A percentile compares a stretch with the other conserved stretches of the same genome.
Conservation (phyloP, 64 coral and sea anemone genomes). For the Porites lutea region DNA sequence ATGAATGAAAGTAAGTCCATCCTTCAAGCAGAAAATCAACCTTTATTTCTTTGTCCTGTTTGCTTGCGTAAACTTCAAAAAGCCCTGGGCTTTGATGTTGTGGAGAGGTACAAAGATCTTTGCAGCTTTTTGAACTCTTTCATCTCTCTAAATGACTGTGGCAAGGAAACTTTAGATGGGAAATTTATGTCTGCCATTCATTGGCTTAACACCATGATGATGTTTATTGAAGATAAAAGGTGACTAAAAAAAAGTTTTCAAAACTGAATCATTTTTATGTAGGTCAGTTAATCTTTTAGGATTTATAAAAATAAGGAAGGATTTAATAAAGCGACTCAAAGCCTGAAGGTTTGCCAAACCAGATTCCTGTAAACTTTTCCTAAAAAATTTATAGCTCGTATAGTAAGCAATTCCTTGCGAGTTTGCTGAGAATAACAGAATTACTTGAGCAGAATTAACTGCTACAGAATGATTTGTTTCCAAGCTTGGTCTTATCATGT, state of each 20-base stretch:
- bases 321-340: no score
- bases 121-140: constrained; percentile 13
- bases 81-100: constrained; percentile 71
- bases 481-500: no score
- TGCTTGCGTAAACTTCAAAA: constrained; percentile 95
- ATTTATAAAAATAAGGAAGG: no score
- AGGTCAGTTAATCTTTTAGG: no score
- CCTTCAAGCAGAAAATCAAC: constrained; percentile 84
- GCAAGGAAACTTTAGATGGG: not conserved
- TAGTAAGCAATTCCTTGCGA: no score
- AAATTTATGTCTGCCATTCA: not conserved
- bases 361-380: no score
- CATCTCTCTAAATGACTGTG: not conserved
- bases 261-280: not conserved
- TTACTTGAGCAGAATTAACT: no score
- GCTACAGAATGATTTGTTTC: no score
- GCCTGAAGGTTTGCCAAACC: no score
- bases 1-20: constrained; percentile 92
- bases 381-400: no score
- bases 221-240: constrained; percentile 8
- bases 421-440: no score
- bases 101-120: constrained; percentile 50
- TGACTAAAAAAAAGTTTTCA: no score
- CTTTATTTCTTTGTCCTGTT: constrained; percentile 86
- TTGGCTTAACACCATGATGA: constrained; percentile 33